Conservation (phyloP, 2,797 vertebrate species). For the Emydoidea blandingii region DNA sequence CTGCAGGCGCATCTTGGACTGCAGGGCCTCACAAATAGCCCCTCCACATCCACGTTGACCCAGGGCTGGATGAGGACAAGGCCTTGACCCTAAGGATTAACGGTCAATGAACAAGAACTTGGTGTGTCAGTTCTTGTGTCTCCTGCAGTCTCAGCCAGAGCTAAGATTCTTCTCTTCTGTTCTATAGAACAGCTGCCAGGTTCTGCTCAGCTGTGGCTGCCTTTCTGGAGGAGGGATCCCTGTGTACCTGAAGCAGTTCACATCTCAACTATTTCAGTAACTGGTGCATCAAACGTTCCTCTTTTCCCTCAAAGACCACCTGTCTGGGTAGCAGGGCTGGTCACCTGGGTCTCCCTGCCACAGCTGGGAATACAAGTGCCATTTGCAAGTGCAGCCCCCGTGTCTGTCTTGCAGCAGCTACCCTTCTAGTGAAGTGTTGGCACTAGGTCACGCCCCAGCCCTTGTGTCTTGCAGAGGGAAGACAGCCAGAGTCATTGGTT, state of each 20-base stretch:
- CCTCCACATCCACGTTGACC: fast-evolving
- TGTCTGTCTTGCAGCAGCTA: background rate
- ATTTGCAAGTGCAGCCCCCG: fast-evolving
- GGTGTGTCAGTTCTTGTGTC: background rate
- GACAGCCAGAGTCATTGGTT: slow-evolving; percentile 92
- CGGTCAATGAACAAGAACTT: background rate
- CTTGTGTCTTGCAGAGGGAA: slow-evolving; percentile 85
- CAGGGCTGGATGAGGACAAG: background rate
- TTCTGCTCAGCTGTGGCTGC: fast-evolving
- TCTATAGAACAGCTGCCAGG: fast-evolving
- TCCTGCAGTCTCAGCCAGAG: background rate
- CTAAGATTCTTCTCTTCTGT: background rate
- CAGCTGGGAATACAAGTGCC: background rate
- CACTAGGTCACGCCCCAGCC: background rate
- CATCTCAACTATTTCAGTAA: background rate
- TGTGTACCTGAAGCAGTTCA: background rate
- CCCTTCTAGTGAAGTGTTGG: fast-evolving
- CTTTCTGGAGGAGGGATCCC: fast-evolving
- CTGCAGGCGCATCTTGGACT: background rate
- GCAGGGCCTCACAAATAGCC: background rate
- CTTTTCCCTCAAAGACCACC: background rate
- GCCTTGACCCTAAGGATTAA: background rate
- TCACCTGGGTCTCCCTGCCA: fast-evolving
- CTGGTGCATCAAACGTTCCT: background rate
- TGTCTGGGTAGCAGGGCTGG: fast-evolving